Base-by-base conservation (phyloP, 2,797 vertebrate genomes). In the Acomys russatus region DNA sequence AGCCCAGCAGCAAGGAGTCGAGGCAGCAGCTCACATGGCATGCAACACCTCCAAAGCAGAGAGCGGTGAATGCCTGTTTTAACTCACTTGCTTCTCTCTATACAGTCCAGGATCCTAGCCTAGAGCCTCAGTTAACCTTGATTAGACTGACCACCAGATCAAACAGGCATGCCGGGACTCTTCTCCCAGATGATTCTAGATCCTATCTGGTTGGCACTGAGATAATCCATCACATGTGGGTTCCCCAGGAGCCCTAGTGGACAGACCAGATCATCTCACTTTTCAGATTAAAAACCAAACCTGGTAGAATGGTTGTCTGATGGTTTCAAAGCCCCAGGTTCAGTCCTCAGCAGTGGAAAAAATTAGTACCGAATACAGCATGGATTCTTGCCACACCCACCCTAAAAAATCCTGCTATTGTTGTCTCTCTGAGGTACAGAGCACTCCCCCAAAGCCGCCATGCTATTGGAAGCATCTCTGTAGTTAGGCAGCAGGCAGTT, bases 381-480 rank as follows among this genome's bases (percentile, higher is more conserved):
- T 78, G 17, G 63, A 38, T 35, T 22, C 25, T 14, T 35, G 2
- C 4, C 14, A 6, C 18, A 61, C 25, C 17, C 25, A 1, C 35
- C 71, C n/a, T 8, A 11, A 23, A 82, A 95, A 54, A n/a, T 87
- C 71, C 77, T 96, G 71, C 85, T n/a, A 44, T 61, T 33, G 10
- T 66, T 71, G 76, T 87, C 94, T 94, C 94, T 95, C 76, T 20
- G 82, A 94, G 51, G n/a, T 63, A 28, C 28, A 49, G 73, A 82
- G 70, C 1, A 12, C 84, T 90, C 92, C 88, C 83, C 68, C 79
- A 70, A 77, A 91, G 84, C 38, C 9, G 22, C 0, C 22, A 1
- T 28, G n/a, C 54, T 96, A 1, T 96, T 70, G 25, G 49, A 51
- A 74, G 51, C 88, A 44, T 59, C 35, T 44, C 80, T 63, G 10